Evolutionary conservation across 37 sponge, comb jelly and placozoan species (phyloP), one percentile per base, ranked within the genome.

Genomic region (Petrosia ficiformis): DNA sequence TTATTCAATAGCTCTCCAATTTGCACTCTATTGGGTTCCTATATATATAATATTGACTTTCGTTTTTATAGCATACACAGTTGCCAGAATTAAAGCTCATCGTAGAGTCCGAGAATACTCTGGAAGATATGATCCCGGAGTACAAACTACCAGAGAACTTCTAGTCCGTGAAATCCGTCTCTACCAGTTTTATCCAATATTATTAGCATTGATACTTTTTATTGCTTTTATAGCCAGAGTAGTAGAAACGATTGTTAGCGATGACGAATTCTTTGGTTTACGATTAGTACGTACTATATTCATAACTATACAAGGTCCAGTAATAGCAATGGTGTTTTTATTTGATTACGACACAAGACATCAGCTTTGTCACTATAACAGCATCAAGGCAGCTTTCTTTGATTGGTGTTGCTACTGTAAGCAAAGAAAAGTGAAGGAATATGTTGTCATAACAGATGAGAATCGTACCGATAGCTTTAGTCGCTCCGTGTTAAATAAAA

Each of bases 21-120:
- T 75, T 41, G 39, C 31, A 21, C 38, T 44, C 2, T 90, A 82
- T 78, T 84, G 72, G 64, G 69, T 81, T 34, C 91, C 91, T 21
- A 58, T 84, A 34, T 44, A 77, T 43, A 61, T 73, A 30, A 61
- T 77, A 4, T 48, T 84, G 33, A n/a, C 82, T 52, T 35, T 66
- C 0, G 58, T 81, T 14, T 31, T 79, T 1, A 59, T 75, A 1
- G n/a, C 63, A 36, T 86, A 86, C 64, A 25, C 40, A 31, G 24
- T 44, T 37, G 32, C 60, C n/a, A 8, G 14, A 61, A 6, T 61
- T 22, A 61, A 61, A n/a, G 63, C 63, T 5, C 11, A 5, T n/a
- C 22, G 28, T 6, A 61, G 63, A 22, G 6, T 61, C 28, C 11
- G 5, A 5, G 5, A 61, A 5, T 61, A 61, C n/a, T 11, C 28